Base-by-base conservation (phyloP, 2,113 vertebrate species). In the Pituophis catenifer region DNA sequence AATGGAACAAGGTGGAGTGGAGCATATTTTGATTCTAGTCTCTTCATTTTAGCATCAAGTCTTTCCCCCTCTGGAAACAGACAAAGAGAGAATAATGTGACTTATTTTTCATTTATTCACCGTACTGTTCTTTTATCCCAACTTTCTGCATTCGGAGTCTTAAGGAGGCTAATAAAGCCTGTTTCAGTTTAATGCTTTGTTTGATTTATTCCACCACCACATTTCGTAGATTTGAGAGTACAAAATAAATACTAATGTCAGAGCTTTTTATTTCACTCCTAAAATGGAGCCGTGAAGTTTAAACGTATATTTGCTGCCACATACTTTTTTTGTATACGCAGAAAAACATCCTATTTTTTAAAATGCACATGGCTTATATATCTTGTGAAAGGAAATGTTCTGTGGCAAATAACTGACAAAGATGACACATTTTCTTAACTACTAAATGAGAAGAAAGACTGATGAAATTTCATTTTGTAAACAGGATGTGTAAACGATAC, bases 21-120 rank as follows among this genome's bases (percentile, higher is more conserved):
- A 44, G 98, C 98, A 0, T 99, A 99, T 95, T 99, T 99, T 38
- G 98, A 98, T 94, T 99, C 98, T 50, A 99, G 96, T 65, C 98
- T 98, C 88, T 99, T 99, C 98, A 99, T 99, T 97, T 99, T 99
- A 90, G 98, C 98, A 95, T 99, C 98, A 1, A 99, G 97, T 88
- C 98, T 98, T 96, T 99, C 98, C 9, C 98, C 98, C 97, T 99
- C 98, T 99, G 94, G 29, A 96, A 96, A 57, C 1, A 90, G 50
- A 89, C 33, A 10, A n/a, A 57, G 19, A 70, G 24, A 91, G 8
- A n/a, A 9, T 86, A 54, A 48, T 57, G 50, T 87, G 21, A 52
- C 4, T 38, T 38, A 58, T 44, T 57, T 91, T 58, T 81, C 53
- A 91, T 50, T 26, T 75, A 90, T 87, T 50, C 1, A 21, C 17